Evolutionary conservation across 2,113 vertebrate genomes (phyloP), one percentile per base, ranked within the genome.

Genomic region (Coptodon bakossiorum): DNA sequence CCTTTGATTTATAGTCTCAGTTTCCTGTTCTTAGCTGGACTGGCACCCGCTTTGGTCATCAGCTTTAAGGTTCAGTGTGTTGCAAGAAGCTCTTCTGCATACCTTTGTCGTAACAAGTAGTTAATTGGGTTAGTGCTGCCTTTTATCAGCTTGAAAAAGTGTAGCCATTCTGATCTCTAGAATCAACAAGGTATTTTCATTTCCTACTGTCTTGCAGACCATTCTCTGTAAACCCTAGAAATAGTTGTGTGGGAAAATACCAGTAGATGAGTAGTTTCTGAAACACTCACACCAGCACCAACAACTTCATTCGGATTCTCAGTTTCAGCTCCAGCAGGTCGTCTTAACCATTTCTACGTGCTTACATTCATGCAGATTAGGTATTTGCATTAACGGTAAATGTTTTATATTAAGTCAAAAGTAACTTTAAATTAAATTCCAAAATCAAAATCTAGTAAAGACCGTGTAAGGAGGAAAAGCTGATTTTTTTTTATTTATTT

Each of bases 21-120:
- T 29, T 29, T 29, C 2, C 68, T 48, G 24, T 29, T 76, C 14
- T 76, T 48, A 76, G 0, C 9, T 3, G 9, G 4, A 76, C 14
- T 48, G 68, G 14, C 40, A 17, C 22, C 3, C 1, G 3, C 22
- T 73, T 43, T 45, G 13, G 40, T 73, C 63, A 68, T 68, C 36
- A 6, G 63, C 63, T 40, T 68, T 40, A 68, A 68, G 63, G 36
- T 68, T 68, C 19, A 14, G 38, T 9, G 38, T 71, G 38, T 43
- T 43, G 66, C n/a, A 43, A 43, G n/a, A 43, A 68, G 63, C 36
- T 68, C 63, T 40, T 40, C 63, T 43, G n/a, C n/a, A 71, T 71
- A 43, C 38, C n/a, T 71, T 24, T 40, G 38, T 24, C 24, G 38
- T 71, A 71, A 71, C 66, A 9, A 43, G 36, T 71, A 16, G 38